These are phyloP conservation scores for Heliconius himera DNA, from an alignment of 1,140 invertebrate species.

Conservation along the genomic window DNA sequence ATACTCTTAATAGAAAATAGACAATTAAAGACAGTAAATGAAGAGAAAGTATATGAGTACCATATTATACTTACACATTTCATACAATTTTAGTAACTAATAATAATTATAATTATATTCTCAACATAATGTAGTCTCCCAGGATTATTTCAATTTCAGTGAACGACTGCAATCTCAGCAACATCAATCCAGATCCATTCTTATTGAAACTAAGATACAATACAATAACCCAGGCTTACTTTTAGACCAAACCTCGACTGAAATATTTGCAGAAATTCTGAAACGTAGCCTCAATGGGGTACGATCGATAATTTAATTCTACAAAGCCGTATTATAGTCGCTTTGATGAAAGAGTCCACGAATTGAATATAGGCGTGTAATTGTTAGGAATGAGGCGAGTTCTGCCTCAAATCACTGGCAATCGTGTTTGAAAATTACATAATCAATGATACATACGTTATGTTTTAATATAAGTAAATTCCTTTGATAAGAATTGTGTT, in stretches of 20 bases:
- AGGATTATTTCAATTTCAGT: constrained; percentile 9
- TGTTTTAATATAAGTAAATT: not conserved
- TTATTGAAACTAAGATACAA: constrained; percentile 23
- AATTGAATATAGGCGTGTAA: constrained; percentile 28
- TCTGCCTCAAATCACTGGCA: constrained; percentile 17
- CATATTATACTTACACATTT: too few species aligned
- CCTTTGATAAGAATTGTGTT: not conserved
- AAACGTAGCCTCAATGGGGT: constrained; percentile 9
- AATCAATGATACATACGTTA: not conserved
- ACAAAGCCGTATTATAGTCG: constrained; percentile 27
- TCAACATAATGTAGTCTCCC: too few species aligned
- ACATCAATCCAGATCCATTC: constrained; percentile 15
- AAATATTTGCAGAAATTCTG: constrained; percentile 13
- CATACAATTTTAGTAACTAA: too few species aligned
- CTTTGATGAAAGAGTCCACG: constrained; percentile 20
- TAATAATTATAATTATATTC: too few species aligned
- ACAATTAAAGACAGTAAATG: too few species aligned
- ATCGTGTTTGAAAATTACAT: constrained; percentile 28
- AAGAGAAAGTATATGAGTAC: too few species aligned
- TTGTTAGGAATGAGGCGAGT: constrained; percentile 22
- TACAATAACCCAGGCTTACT: constrained; percentile 25
- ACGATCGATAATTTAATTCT: constrained; percentile 29
- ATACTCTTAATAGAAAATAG: too few species aligned
- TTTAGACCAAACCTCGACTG: constrained; percentile 2
- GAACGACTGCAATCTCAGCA: constrained; percentile 19